Conservation (phyloP, 30 jellyfish, hydroid and myxozoan species). For the Clytia hemisphaerica region DNA sequence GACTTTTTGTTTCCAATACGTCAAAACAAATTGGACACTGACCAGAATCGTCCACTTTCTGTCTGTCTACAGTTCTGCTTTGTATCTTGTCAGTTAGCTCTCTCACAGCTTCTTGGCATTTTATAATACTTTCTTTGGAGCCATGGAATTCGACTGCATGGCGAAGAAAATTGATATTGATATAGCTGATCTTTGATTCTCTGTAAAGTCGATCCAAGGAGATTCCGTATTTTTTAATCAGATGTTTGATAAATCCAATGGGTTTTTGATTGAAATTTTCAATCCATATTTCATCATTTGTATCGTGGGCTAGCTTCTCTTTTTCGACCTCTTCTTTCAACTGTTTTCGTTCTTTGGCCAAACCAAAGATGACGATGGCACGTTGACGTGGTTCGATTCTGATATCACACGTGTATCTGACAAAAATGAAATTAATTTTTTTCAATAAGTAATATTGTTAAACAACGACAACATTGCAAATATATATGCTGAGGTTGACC, state of each 20-base stretch:
- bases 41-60: neutral
- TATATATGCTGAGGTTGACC: too few species aligned
- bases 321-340: neutral
- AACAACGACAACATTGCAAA: too few species aligned
- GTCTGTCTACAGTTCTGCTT: neutral
- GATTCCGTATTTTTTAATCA: slow-evolving; percentile 1
- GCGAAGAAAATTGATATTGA: neutral
- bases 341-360: too few species aligned
- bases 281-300: neutral
- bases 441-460: too few species aligned
- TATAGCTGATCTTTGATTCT: neutral
- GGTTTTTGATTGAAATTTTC: neutral
- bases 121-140: neutral
- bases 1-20: neutral
- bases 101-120: neutral
- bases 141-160: neutral
- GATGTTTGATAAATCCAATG: slow-evolving; percentile 7
- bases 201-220: neutral
- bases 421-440: too few species aligned
- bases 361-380: too few species aligned
- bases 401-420: too few species aligned
- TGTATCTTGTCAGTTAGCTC: neutral
- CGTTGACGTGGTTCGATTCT: too few species aligned
- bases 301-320: neutral
- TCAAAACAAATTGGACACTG: slow-evolving; percentile 14